Evolutionary conservation across 2,113 vertebrate species (phyloP), one percentile per base, ranked within the genome.

Genomic region (Colius striatus): DNA sequence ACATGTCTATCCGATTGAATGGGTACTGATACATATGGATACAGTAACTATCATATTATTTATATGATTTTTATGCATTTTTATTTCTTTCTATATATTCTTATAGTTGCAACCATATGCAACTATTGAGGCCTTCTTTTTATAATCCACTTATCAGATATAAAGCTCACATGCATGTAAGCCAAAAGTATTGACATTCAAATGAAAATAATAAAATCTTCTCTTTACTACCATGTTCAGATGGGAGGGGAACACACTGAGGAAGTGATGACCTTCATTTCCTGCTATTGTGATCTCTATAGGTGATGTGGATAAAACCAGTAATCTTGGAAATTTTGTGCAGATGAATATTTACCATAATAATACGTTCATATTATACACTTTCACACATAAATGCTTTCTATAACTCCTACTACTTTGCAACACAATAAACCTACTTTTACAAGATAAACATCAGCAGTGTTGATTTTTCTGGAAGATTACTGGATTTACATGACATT

Each of bases 41-140:
- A 60, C 12, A 16, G 34, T 47, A 22, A 47, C 0, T 0, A 55
- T 12, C 14, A 30, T 15, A 21, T 3, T 27, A 25, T 30, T 84
- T 63, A 5, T 9, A 29, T 41, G 41, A 4, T 38, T 61, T 38
- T n/a, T 53, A 61, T 34, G 3, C 17, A 48, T 36, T 47, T 21
- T 41, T 71, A 11, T 68, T 80, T 90, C 43, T n/a, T n/a, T n/a
- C n/a, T n/a, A n/a, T n/a, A n/a, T n/a, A n/a, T n/a, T n/a, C n/a
- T n/a, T n/a, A n/a, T n/a, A n/a, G n/a, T n/a, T n/a, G 63, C 27
- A 68, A 3, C 13, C 55, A 14, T 27, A 36, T 11, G 23, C 14
- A 60, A 45, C 29, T 45, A 11, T 2, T 57, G 27, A 50, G 30
- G 11, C 1, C 9, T 13, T 47, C 61, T 74, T 61, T 38, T 13